These are phyloP conservation scores for Pentamera pediparva DNA, from an alignment of 53 echinoderm and acorn worm genomes.

Conservation along the genomic window DNA sequence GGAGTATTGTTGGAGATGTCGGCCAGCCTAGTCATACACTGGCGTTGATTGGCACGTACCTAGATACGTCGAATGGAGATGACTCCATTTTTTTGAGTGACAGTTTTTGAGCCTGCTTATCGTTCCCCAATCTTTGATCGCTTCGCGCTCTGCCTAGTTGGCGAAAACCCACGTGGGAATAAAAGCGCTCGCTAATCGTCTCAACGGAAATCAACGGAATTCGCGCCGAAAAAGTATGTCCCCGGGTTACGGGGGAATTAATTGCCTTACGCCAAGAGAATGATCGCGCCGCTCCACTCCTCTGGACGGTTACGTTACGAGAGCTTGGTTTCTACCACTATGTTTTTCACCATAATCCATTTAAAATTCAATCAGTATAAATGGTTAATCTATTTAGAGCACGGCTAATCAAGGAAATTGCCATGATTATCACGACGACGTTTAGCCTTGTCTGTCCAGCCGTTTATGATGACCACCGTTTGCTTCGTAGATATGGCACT, in stretches of 20 bases:
- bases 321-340: slow-evolving; percentile 23
- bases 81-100: slow-evolving; percentile 3
- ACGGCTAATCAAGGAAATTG: slow-evolving; percentile 31
- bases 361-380: slow-evolving; percentile 36
- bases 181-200: slow-evolving; percentile 30
- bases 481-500: too few relatives aligned
- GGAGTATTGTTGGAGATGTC: too few relatives aligned
- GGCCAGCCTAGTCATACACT: too few relatives aligned
- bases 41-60: too few relatives aligned
- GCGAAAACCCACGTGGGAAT: slow-evolving; percentile 28
- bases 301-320: slow-evolving; percentile 24
- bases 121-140: slow-evolving; percentile 21
- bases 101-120: slow-evolving; percentile 21
- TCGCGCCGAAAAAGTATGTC: slow-evolving; percentile 38
- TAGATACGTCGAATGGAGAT: background rate
- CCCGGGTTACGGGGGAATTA: slow-evolving; percentile 31
- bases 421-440: slow-evolving; percentile 28
- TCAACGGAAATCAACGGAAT: slow-evolving; percentile 34
- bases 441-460: slow-evolving; percentile 5
- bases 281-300: slow-evolving; percentile 31
- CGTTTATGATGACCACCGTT: slow-evolving; percentile 16
- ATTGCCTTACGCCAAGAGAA: slow-evolving; percentile 30
- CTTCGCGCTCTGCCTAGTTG: slow-evolving; percentile 15
- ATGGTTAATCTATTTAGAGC: slow-evolving; percentile 36
- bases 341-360: slow-evolving; percentile 35